Evolutionary conservation across 2,888 invertebrate species (phyloP).

Genomic region (Diarsia mendica): DNA sequence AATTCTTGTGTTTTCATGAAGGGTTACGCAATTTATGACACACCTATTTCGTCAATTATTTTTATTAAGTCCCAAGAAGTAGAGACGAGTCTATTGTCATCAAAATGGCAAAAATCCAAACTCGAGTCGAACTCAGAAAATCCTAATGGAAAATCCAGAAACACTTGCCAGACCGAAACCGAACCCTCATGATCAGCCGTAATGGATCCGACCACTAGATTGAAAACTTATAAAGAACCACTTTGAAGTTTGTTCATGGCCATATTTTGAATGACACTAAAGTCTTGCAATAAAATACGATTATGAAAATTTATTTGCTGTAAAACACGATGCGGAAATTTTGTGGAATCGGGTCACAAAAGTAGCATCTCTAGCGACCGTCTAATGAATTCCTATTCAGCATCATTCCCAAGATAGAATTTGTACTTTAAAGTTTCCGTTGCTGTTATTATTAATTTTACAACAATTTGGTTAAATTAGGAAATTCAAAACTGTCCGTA

Average conservation of each 20-base stretch:
- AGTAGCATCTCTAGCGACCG: not conserved
- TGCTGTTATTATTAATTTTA: not conserved
- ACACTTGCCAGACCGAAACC: not conserved
- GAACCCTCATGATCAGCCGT: not conserved
- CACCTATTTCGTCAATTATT: not conserved
- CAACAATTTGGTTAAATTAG: not conserved
- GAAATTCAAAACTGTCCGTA: not conserved
- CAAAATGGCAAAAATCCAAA: not conserved
- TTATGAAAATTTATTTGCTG: not conserved
- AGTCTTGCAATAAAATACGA: not conserved
- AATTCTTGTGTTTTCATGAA: not conserved
- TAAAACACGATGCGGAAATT: not conserved
- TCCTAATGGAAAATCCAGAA: not conserved
- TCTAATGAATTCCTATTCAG: not conserved
- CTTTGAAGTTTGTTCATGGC: no score
- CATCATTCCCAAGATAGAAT: not conserved
- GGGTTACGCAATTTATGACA: no score
- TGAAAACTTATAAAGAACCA: not conserved
- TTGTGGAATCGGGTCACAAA: not conserved
- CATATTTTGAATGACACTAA: not conserved
- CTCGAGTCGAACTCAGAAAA: not conserved
- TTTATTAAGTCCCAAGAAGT: not conserved
- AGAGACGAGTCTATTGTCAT: not conserved
- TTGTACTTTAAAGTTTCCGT: not conserved
- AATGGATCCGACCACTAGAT: no score